A percentile compares a stretch with the other conserved stretches of the same genome.
phyloP scores from a whole-genome alignment of 2,113 vertebrate genomes.

The Cervus canadensis region DNA sequence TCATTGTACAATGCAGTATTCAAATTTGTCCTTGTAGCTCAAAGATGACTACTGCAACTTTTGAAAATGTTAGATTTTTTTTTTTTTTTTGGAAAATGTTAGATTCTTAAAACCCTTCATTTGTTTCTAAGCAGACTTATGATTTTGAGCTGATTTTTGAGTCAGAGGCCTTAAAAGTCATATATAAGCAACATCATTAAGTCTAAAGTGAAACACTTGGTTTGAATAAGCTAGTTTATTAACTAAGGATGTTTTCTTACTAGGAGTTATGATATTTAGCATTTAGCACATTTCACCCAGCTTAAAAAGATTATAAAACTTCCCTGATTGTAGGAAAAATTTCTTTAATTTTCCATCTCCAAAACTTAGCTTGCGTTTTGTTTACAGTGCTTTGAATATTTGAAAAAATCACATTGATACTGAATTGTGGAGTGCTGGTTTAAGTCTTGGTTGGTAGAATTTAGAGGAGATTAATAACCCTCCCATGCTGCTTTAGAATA shows the following conservation, averaged over 20 bases:
- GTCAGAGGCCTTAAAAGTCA: constrained; percentile 5
- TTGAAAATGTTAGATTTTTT: not conserved
- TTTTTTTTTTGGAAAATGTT: not conserved
- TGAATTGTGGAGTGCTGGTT: constrained; percentile 20
- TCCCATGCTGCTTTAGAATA: not conserved
- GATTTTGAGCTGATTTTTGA: constrained; percentile 48
- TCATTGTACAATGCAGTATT: constrained; percentile 48
- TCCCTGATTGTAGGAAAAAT: not conserved
- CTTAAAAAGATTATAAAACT: not conserved
- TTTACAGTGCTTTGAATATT: constrained; percentile 44
- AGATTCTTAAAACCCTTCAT: constrained; percentile 14
- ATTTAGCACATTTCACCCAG: not conserved
- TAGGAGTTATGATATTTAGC: not conserved
- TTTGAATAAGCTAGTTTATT: constrained; percentile 54
- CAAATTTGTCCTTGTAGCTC: constrained; percentile 14
- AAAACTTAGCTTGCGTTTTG: constrained; percentile 11
- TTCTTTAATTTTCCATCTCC: not conserved
- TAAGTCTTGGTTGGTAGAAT: constrained; percentile 3
- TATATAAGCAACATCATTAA: not conserved
- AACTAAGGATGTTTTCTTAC: not conserved
- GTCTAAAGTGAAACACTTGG: constrained; percentile 11
- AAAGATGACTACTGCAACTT: constrained; percentile 2
- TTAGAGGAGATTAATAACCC: not conserved
- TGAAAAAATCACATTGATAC: not conserved
- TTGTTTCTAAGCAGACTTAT: constrained; percentile 30